Conservation (phyloP, 2,797 vertebrate species). For the Cynodonichthys magdalenae region DNA sequence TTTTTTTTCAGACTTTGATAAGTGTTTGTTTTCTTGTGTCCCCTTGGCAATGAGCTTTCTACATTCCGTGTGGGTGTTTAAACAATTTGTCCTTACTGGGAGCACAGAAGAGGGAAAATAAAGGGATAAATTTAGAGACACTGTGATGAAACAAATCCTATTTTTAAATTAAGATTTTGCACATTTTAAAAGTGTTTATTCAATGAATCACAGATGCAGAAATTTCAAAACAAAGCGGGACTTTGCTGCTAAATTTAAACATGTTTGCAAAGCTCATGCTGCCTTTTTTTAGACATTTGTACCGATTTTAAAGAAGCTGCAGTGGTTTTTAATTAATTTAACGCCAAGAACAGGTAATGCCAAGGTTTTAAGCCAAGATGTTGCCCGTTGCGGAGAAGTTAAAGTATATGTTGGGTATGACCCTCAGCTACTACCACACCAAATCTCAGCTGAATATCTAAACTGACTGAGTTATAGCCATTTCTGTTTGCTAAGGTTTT, state of each 20-base stretch:
- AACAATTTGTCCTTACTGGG: conserved; percentile 39
- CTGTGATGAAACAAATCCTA: not conserved
- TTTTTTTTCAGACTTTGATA: conserved; percentile 76
- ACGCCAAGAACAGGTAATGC: not conserved
- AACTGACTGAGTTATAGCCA: no score
- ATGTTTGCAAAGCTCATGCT: conserved; percentile 7
- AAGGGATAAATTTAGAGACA: not conserved
- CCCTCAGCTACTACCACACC: no score
- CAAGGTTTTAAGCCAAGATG: no score
- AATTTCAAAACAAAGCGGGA: not conserved
- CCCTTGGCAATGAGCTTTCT: conserved; percentile 46
- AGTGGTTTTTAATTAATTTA: not conserved
- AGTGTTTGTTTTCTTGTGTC: conserved; percentile 70
- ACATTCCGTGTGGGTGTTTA: conserved; percentile 60
- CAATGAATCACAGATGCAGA: not conserved
- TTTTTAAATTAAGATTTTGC: not conserved
- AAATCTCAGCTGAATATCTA: no score
- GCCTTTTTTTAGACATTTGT: not conserved
- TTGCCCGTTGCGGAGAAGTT: no score
- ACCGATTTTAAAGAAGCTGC: not conserved
- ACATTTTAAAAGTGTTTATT: not conserved
- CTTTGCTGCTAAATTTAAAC: not conserved
- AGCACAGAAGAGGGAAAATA: not conserved
- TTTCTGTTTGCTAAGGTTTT: no score
- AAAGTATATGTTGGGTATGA: no score